A percentile compares a stretch with the other conserved stretches of the same genome.
phyloP scores from a whole-genome alignment of 2,797 vertebrate species.

The Numenius phaeopus region DNA sequence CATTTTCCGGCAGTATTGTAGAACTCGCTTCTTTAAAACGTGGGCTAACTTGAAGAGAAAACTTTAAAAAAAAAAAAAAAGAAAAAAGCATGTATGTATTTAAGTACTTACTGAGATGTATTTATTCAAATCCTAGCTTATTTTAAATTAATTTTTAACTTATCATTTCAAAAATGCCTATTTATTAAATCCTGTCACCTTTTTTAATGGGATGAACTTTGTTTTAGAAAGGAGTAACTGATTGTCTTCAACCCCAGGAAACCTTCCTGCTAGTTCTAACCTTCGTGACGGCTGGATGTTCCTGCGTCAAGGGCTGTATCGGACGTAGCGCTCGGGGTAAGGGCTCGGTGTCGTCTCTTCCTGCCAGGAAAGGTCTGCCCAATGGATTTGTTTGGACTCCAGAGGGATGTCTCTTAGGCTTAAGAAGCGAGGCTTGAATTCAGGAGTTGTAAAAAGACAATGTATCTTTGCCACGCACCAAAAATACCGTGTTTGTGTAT shows the following conservation, averaged over 20 bases:
- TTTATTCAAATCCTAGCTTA: slow-evolving; percentile 58
- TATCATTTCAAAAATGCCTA: slow-evolving; percentile 40
- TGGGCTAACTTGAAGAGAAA: slow-evolving; percentile 28
- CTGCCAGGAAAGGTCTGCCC: neutral
- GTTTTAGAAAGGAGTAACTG: neutral
- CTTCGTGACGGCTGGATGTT: neutral
- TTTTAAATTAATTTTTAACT: slow-evolving; percentile 65
- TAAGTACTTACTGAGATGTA: slow-evolving; percentile 30
- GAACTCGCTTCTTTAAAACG: slow-evolving; percentile 15
- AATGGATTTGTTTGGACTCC: neutral
- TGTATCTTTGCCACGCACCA: neutral
- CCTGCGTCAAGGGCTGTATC: neutral
- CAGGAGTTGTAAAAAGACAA: neutral
- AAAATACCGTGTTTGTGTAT: neutral
- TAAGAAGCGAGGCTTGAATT: neutral
- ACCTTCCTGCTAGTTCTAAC: neutral
- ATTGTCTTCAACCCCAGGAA: neutral
- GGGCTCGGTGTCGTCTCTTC: neutral
- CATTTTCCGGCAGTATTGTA: slow-evolving; percentile 27
- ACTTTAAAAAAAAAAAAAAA: neutral
- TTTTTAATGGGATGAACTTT: neutral
- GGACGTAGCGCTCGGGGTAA: neutral
- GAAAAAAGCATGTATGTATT: neutral
- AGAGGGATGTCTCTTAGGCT: neutral
- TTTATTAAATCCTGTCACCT: slow-evolving; percentile 48